Evolutionary conservation across 2,113 vertebrate species (phyloP), one percentile per base, ranked within the genome.

Genomic region (Hippoglossus stenolepis): DNA sequence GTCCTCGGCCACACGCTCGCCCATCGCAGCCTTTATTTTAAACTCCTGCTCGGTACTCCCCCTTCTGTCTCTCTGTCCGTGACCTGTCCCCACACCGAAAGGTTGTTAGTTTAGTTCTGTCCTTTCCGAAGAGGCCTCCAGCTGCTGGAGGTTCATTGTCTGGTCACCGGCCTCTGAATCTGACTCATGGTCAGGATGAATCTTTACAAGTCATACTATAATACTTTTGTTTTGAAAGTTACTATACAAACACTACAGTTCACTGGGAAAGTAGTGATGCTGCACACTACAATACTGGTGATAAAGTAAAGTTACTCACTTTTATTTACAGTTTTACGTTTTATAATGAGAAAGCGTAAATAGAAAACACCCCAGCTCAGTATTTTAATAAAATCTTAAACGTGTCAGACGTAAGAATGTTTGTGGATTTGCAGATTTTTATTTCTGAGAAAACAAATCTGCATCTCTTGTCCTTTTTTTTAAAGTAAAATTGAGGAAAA

Each of bases 71-170:
- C 17, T 71, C 58, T 9, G 2, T 64, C 24, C 24, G 2, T 24
- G 28, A 28, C 28, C 31, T 31, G 31, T 31, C 6, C 31, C 6
- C 64, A 24, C 8, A 65, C 28, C 10, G 45, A n/a, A 11, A 40
- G 43, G 7, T 0, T 35, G 31, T 35, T n/a, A 7, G 4, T 26
- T 11, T 10, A 43, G 12, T 43, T 43, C 9, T 2, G 35, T 38
- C 35, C 10, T 38, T 43, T 12, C 12, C 2, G 11, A 13, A 43
- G 40, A 87, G 80, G 76, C 82, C 83, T 86, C 68, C 75, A 79
- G 82, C 82, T 73, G 87, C 73, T 79, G 7, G 63, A 79, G 78
- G 85, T 85, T 77, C 68, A 86, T 86, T 85, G 87, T 88, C 73
- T 89, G 89, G 84, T 79, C 31, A 28, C 28, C 28, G 5, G 28